Evolutionary conservation across 2,113 vertebrate species (phyloP), one percentile per base, ranked within the genome.

Genomic region (Gallinago paraguaiae): DNA sequence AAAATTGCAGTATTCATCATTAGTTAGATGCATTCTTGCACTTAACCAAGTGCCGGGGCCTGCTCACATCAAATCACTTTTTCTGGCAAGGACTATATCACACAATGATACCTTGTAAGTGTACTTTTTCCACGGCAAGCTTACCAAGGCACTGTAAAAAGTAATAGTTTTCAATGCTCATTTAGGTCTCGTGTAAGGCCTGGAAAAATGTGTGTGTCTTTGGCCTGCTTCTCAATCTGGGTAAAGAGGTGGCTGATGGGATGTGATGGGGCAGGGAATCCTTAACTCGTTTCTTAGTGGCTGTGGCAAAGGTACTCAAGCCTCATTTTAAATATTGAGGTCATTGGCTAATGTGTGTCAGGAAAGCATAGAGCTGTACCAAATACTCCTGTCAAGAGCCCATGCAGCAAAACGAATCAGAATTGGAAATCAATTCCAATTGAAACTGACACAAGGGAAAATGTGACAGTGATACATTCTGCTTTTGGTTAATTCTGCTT

Each of bases 311-410:
- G 54, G 50, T 82, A 76, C 0, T 2, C 39, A 70, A 41, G 28
- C 35, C 22, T 85, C 27, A 37, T 92, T 70, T 95, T 76, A 80
- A 57, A 67, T 76, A 85, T 95, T 1, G 82, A 94, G 94, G 93
- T 95, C 96, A 80, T 37, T 19, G 17, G 46, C 75, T 77, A 67
- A 76, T 91, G 11, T 0, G 7, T 80, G 70, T 91, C 90, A 91
- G 56, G 59, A 85, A 82, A 94, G 63, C 78, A 79, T 5, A 76
- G 68, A 85, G 63, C 82, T 88, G 90, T 69, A 76, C 61, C 84
- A 91, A 93, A 91, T 85, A 77, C 33, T 88, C n/a, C 53, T 75
- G 84, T 87, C 84, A 91, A 87, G 41, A 82, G n/a, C 70, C 48
- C 7, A 1, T 65, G 84, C 57, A 64, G 35, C 78, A 95, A 78